Percentiles rank a stretch among this genome's conserved stretches.
phyloP scores from a whole-genome alignment of 2,797 vertebrate genomes.

The Dipus sagitta region DNA sequence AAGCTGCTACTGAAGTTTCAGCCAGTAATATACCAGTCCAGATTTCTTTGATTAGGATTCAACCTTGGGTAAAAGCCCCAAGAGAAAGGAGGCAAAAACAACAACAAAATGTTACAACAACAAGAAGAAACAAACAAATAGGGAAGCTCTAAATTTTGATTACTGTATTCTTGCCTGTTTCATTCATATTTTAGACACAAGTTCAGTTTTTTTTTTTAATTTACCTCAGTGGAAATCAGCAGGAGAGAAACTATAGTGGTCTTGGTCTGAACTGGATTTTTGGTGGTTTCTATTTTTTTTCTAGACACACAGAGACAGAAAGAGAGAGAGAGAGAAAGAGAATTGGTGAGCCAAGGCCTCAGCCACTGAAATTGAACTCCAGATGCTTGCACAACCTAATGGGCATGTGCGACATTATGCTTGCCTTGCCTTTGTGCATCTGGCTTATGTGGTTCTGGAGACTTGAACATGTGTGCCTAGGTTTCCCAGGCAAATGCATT shows the following conservation, averaged over 20 bases:
- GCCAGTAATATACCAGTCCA: neutral
- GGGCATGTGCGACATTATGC: too few species aligned
- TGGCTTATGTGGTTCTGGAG: too few species aligned
- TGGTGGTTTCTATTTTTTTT: too few species aligned
- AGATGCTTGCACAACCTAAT: too few species aligned
- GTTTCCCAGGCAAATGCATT: too few species aligned
- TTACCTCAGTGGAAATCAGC: neutral
- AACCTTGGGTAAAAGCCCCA: neutral
- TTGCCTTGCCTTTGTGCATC: too few species aligned
- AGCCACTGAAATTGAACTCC: too few species aligned
- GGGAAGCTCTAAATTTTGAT: neutral
- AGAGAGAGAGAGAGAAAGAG: too few species aligned
- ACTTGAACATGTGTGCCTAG: too few species aligned
- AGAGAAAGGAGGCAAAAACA: neutral
- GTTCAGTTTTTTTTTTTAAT: neutral
- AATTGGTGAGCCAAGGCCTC: too few species aligned
- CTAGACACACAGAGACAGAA: too few species aligned
- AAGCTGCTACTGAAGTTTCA: neutral
- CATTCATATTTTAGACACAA: neutral
- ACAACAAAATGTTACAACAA: neutral
- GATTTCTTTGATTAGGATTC: neutral
- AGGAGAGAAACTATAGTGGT: neutral
- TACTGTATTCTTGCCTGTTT: neutral
- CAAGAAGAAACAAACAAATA: too few species aligned
- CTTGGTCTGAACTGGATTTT: neutral